Base-by-base conservation (phyloP, 2,113 vertebrate genomes). In the Cyphomyrus discorhynchus region DNA sequence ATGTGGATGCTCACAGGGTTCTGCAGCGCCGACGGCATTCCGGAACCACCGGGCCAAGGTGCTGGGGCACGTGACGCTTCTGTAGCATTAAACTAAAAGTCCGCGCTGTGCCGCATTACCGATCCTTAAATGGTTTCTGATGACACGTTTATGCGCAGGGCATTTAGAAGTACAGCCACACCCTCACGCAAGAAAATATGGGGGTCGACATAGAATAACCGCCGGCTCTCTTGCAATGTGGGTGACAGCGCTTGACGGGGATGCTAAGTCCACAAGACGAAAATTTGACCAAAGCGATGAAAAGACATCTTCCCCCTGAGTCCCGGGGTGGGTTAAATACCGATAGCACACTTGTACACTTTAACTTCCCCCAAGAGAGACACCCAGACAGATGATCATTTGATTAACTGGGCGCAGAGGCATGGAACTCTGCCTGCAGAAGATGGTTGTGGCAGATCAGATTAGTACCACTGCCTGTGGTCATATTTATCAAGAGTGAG, bases 1-100 rank as follows among this genome's bases (percentile, higher is more conserved):
- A 91, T 92, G 93, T 89, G 91, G 92, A 90, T 90, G 87, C 87
- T 91, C 92, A 80, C 91, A 92, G 91, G 93, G 93, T 90, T 89
- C 91, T 92, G 91, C 90, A 92, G 92, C 92, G 93, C 90, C 6
- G 39, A 91, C 93, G 77, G 46, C 93, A 94, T 96, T 94, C 94
- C 93, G 90, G 7, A 62, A 4, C 39, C 15, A 27, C n/a, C n/a
- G 85, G 62, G 45, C 15, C 58, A 88, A 82, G 86, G 49, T 8
- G 31, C 89, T 21, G 74, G 46, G 62, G 56, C 74, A 39, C 89
- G 87, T 49, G 6, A 24, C 47, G 24, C 56, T 83, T 86, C 83
- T 24, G 31, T 39, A 19, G 5, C 6, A 15, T 42, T 17, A 80
- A 77, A 19, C 15, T 15, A 39, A 77, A 17, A 2, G 35, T 7